phyloP scores from a whole-genome alignment of 2,113 vertebrate genomes.

The Lophochroa leadbeateri region DNA sequence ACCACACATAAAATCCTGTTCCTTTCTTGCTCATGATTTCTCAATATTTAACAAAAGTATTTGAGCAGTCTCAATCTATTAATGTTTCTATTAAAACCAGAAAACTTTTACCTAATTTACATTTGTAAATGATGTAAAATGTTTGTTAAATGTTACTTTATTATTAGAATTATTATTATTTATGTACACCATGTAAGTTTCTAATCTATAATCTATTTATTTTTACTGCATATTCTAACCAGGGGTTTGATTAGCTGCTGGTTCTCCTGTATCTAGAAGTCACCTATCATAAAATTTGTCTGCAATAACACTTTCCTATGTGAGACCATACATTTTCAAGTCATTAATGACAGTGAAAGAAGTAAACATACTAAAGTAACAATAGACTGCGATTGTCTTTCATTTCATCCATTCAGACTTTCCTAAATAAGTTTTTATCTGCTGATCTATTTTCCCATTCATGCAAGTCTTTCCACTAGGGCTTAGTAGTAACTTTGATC shows the following conservation, averaged over 20 bases:
- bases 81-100: neutral
- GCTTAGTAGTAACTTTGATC: neutral
- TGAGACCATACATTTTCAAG: neutral
- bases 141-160: neutral
- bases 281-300: neutral
- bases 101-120: neutral
- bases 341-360: neutral
- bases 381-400: neutral
- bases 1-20: neutral
- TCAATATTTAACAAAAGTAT: neutral
- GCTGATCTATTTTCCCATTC: neutral
- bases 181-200: neutral
- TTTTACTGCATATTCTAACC: neutral
- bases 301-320: neutral
- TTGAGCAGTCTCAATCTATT: neutral
- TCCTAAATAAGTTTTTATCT: neutral
- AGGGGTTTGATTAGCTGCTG: neutral
- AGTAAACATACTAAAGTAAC: neutral
- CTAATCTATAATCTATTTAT: neutral
- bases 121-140: neutral
- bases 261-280: neutral
- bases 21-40: neutral
- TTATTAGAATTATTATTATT: neutral
- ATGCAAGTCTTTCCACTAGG: neutral
- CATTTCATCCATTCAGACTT: neutral